Conservation (phyloP, 2,888 invertebrate species). For the Pherbina coryleti region DNA sequence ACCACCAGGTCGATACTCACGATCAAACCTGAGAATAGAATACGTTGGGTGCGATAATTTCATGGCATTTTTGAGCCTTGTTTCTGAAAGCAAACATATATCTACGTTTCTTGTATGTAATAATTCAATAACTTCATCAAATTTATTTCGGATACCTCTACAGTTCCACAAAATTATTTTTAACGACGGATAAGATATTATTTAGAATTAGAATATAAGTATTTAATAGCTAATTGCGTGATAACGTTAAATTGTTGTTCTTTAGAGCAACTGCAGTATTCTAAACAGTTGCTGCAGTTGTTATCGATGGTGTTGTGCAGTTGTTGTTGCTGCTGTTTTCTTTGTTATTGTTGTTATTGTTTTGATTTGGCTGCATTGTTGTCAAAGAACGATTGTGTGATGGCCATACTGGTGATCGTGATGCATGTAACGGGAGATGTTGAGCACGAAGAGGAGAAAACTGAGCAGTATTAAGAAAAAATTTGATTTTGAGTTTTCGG, state of each 20-base stretch:
- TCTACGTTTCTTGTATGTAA: conserved; percentile 21
- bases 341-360: not conserved
- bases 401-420: not conserved
- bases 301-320: no score
- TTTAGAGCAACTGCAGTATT: no score
- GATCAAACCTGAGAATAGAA: not conserved
- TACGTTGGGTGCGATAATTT: conserved; percentile 10
- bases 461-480: not conserved
- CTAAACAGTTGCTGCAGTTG: not conserved
- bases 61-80: conserved; percentile 16
- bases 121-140: conserved; percentile 30
- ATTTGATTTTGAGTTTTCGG: no score
- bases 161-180: not conserved
- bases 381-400: not conserved
- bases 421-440: not conserved
- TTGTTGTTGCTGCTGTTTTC: no score
- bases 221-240: no score
- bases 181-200: not conserved
- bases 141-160: conserved; percentile 35
- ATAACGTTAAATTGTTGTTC: no score
- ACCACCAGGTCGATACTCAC: not conserved
- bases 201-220: no score
- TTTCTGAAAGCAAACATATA: conserved; percentile 31
- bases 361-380: not conserved
- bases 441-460: not conserved